A percentile compares a stretch with the other conserved stretches of the same genome.
Conservation (phyloP, 2,113 vertebrate species). For the Herpetotheres cachinnans region DNA sequence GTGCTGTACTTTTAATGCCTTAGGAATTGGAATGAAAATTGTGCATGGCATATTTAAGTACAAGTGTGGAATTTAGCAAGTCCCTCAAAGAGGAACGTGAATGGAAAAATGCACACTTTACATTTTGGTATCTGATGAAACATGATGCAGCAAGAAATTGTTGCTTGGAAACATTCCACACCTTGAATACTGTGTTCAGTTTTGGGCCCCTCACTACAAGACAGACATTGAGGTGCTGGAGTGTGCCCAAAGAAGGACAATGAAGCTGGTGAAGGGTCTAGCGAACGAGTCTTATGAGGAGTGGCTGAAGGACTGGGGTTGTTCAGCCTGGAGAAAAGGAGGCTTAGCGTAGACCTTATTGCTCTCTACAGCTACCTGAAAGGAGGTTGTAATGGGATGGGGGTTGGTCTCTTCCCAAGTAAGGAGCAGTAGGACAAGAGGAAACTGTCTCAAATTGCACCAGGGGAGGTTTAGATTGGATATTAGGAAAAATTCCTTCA, state of each 20-base stretch:
- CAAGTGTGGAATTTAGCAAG: too few relatives aligned
- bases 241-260: fast-evolving
- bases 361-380: background rate
- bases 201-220: background rate
- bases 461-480: fast-evolving
- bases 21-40: background rate
- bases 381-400: fast-evolving
- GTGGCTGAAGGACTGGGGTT: background rate
- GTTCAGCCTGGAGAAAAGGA: background rate
- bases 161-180: background rate
- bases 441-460: fast-evolving
- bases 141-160: background rate
- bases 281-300: background rate
- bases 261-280: background rate
- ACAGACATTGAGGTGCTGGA: background rate
- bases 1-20: too few relatives aligned
- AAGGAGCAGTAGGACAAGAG: background rate
- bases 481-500: background rate
- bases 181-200: background rate
- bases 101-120: fast-evolving
- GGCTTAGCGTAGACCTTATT: background rate
- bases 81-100: background rate
- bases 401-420: background rate
- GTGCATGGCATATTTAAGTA: too few relatives aligned
- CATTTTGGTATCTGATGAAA: background rate